phyloP scores from a whole-genome alignment of 2,113 vertebrate genomes.

The Aegotheles bennettii region DNA sequence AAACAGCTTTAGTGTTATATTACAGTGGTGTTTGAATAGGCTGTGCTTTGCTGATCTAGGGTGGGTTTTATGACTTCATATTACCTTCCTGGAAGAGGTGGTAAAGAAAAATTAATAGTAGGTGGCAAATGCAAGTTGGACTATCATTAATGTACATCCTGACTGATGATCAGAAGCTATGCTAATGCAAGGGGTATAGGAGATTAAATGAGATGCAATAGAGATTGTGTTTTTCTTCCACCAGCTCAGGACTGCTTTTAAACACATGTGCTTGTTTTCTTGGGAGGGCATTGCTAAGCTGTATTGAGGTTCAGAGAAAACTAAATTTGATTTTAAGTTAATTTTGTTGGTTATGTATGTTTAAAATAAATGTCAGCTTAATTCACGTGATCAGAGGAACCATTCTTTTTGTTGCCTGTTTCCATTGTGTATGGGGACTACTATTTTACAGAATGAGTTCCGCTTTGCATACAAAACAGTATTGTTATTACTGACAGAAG shows the following conservation, averaged over 20 bases:
- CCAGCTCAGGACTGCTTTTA: background rate
- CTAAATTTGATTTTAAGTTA: background rate
- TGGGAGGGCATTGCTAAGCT: background rate
- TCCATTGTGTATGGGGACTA: rapidly evolving
- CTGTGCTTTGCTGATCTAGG: background rate
- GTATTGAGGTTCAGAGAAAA: background rate
- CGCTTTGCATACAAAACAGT: background rate
- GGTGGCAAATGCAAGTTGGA: background rate
- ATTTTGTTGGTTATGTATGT: background rate
- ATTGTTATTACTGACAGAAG: background rate
- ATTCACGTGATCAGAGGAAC: background rate
- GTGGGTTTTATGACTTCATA: background rate
- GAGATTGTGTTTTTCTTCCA: background rate
- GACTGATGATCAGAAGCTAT: background rate
- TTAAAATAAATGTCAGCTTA: background rate
- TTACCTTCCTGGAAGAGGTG: background rate
- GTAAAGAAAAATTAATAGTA: background rate
- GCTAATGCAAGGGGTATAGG: background rate
- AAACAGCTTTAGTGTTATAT: background rate
- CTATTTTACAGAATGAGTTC: background rate
- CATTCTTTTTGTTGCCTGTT: background rate
- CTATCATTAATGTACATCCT: background rate
- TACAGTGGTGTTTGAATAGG: background rate
- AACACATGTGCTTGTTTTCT: background rate
- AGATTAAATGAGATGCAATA: background rate